Percentiles rank a stretch among this genome's conserved stretches.
Conservation (phyloP, 2,888 invertebrate genomes). For the Tryphoninae sp. region DNA sequence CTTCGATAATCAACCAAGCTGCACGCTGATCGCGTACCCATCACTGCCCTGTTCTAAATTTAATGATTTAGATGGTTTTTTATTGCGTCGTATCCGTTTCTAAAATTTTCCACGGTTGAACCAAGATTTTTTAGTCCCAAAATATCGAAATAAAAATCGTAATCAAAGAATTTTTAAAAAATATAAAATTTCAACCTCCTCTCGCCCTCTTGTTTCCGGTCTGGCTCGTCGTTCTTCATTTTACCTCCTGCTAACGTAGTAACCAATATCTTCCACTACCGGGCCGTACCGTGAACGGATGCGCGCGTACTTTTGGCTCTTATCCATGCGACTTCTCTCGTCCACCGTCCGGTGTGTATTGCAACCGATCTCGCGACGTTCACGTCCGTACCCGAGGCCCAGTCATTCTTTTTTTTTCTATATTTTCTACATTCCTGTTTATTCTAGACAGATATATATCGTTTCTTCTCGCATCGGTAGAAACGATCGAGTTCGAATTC, state of each 20-base stretch:
- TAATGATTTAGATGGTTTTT: no score
- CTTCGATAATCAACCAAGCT: no score
- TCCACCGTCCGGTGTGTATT: constrained; percentile 45
- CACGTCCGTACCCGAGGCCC: constrained; percentile 26
- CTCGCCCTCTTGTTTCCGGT: constrained; percentile 1
- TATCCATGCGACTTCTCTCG: constrained; percentile 64
- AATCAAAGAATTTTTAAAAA: background rate
- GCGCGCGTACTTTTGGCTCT: constrained; percentile 69
- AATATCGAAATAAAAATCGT: background rate
- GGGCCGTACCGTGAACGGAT: constrained; percentile 50
- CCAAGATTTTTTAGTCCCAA: background rate
- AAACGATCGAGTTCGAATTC: constrained; percentile 69
- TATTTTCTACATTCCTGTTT: constrained; percentile 39
- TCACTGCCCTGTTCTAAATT: no score
- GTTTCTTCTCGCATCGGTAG: constrained; percentile 64
- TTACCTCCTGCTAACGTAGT: background rate
- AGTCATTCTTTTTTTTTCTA: background rate
- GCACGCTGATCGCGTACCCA: no score
- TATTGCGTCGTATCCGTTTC: no score
- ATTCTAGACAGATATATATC: constrained; percentile 41
- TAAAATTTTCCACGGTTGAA: no score
- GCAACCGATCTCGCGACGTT: constrained; percentile 48
- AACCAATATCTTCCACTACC: no score
- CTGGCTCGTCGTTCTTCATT: background rate
- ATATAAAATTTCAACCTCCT: background rate